These are phyloP conservation scores for Dryoscopus gambensis DNA, from an alignment of 2,113 vertebrate genomes.

Conservation along the genomic window DNA sequence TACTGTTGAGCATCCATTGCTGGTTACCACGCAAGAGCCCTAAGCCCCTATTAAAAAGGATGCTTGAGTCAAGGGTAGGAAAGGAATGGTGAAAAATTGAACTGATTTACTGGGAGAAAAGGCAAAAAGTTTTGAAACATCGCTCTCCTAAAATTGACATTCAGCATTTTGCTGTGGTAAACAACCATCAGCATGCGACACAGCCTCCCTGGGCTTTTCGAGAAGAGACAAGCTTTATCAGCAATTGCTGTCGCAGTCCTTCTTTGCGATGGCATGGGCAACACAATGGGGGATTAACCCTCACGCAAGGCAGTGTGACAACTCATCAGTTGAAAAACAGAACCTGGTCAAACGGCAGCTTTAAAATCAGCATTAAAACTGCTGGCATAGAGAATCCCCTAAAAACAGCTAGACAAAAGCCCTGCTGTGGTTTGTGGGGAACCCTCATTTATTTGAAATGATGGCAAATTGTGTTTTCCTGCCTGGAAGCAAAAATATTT, in stretches of 20 bases:
- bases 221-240: slow-evolving; percentile 68
- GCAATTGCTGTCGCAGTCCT: slow-evolving; percentile 48
- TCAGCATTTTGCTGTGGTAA: slow-evolving; percentile 50
- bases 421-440: slow-evolving; percentile 19
- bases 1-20: neutral
- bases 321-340: slow-evolving; percentile 32
- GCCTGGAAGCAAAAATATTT: neutral
- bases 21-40: neutral
- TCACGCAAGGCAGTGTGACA: slow-evolving; percentile 4
- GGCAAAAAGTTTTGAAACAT: slow-evolving; percentile 18
- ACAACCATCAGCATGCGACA: slow-evolving; percentile 41
- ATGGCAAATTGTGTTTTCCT: neutral
- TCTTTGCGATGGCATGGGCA: slow-evolving; percentile 30
- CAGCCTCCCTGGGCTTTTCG: slow-evolving; percentile 59
- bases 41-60: neutral
- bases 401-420: slow-evolving; percentile 8
- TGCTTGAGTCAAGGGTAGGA: neutral
- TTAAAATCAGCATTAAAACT: slow-evolving; percentile 5
- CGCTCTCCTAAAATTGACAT: neutral
- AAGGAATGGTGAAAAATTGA: neutral
- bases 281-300: slow-evolving; percentile 67
- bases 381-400: neutral
- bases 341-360: slow-evolving; percentile 39
- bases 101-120: neutral
- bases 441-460: slow-evolving; percentile 8